Evolutionary conservation across 2,797 vertebrate genomes (phyloP).

Genomic region (Oryzias sinensis): DNA sequence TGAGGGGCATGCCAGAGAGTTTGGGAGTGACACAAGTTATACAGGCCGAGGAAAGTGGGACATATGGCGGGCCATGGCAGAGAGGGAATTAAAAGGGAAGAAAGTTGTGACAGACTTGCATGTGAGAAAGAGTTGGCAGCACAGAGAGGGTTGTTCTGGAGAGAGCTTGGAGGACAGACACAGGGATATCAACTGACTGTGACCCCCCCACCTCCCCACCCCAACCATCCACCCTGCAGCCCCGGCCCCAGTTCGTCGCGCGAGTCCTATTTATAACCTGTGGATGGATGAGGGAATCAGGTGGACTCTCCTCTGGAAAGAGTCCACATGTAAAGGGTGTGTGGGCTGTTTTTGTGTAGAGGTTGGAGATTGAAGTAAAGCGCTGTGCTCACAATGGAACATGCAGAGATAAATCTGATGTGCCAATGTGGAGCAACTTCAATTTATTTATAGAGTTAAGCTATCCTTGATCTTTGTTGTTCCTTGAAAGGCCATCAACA

Average conservation of each 20-base stretch:
- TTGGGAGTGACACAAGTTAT: constrained; percentile 71
- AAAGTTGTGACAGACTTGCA: constrained; percentile 25
- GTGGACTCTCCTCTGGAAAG: constrained; percentile 69
- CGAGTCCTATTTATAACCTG: constrained; percentile 81
- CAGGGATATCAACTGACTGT: constrained; percentile 71
- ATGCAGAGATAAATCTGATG: background rate
- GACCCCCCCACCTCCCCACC: constrained; percentile 42
- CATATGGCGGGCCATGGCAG: constrained; percentile 58
- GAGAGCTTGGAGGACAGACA: constrained; percentile 64
- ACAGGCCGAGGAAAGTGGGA: constrained; percentile 61
- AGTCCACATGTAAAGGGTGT: constrained; percentile 52
- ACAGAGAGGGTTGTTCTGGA: constrained; percentile 22
- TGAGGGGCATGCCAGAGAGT: constrained; percentile 58
- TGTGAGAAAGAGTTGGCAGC: constrained; percentile 56
- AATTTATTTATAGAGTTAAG: no score
- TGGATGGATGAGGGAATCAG: constrained; percentile 79
- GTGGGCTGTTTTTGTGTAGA: constrained; percentile 24
- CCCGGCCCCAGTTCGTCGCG: constrained; percentile 66
- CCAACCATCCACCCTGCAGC: constrained; percentile 48
- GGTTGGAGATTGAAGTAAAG: constrained; percentile 15
- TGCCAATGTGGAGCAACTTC: no score
- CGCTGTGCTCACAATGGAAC: constrained; percentile 23
- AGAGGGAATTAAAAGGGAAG: constrained; percentile 28
- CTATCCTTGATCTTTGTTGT: no score
- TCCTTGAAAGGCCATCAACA: no score